A percentile compares a stretch with the other conserved stretches of the same genome.
Evolutionary conservation across 1,140 invertebrate species (phyloP).

Genomic region (Linepithema humile): DNA sequence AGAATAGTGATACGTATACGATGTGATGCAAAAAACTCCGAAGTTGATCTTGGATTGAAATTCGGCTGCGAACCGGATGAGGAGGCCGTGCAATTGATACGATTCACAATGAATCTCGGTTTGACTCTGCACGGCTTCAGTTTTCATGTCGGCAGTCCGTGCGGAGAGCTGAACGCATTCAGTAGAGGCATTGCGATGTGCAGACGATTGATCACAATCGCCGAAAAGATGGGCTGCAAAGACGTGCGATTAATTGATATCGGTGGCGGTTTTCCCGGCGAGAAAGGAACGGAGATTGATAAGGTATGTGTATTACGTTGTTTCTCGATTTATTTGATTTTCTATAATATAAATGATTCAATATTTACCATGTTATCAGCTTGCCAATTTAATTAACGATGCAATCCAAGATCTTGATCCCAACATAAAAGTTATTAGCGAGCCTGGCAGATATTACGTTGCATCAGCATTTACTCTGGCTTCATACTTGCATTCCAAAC

Average conservation of each 20-base stretch:
- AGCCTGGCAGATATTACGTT: constrained; percentile 90
- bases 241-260: constrained; percentile 91
- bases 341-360: not conserved
- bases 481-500: constrained; percentile 88
- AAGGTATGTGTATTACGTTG: constrained; percentile 83
- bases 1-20: constrained; percentile 96
- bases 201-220: constrained; percentile 88
- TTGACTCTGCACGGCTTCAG: constrained; percentile 93
- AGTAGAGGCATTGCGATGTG: constrained; percentile 88
- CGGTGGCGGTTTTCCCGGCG: constrained; percentile 94
- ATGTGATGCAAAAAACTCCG: constrained; percentile 91
- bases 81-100: constrained; percentile 91
- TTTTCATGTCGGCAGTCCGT: constrained; percentile 95
- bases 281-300: constrained; percentile 86
- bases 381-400: constrained; percentile 84
- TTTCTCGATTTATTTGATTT: not conserved
- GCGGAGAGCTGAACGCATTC: constrained; percentile 89
- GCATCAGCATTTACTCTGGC: constrained; percentile 88
- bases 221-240: constrained; percentile 87
- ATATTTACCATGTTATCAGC: constrained; percentile 79
- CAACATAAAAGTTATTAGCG: constrained; percentile 87
- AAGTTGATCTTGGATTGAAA: constrained; percentile 95
- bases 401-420: constrained; percentile 88
- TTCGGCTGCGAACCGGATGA: constrained; percentile 94
- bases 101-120: constrained; percentile 89